Evolutionary conservation across 1,140 invertebrate species (phyloP).

Genomic region (Metaphire vulgaris): DNA sequence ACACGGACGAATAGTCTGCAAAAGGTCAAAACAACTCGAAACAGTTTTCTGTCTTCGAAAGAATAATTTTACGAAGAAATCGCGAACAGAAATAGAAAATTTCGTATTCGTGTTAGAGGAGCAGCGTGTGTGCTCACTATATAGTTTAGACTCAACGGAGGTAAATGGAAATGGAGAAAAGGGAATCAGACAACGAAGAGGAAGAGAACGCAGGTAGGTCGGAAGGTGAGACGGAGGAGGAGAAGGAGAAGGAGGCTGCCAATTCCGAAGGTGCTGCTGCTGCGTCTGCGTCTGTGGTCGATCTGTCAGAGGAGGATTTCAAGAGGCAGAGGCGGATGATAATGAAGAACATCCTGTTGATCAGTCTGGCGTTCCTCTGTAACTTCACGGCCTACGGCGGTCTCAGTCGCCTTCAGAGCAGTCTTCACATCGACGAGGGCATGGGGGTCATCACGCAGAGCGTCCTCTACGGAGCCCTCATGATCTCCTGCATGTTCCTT

Average conservation of each 20-base stretch:
- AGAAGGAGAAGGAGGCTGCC: not conserved
- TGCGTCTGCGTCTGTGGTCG: too few species aligned
- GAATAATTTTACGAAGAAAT: too few species aligned
- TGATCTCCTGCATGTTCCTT: not conserved
- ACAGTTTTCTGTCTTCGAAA: too few species aligned
- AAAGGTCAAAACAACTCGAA: too few species aligned
- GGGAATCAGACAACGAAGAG: too few species aligned
- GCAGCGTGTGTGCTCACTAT: too few species aligned
- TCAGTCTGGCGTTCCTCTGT: constrained; percentile 44
- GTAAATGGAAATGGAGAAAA: too few species aligned
- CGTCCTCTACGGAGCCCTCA: constrained; percentile 7
- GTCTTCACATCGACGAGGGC: constrained; percentile 36
- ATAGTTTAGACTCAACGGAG: too few species aligned
- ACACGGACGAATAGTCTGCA: too few species aligned
- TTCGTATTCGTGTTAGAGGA: too few species aligned
- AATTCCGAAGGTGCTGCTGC: not conserved
- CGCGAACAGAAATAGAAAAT: too few species aligned
- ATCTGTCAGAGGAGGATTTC: not conserved
- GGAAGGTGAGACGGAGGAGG: not conserved
- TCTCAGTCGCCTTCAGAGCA: constrained; percentile 44
- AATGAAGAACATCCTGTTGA: constrained; percentile 41
- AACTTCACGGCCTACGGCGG: constrained; percentile 48
- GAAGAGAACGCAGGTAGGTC: not conserved
- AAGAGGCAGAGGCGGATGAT: constrained; percentile 18
- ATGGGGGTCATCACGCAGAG: constrained; percentile 10